Base-by-base conservation (phyloP, 2,113 vertebrate species). In the Enhydra lutris region DNA sequence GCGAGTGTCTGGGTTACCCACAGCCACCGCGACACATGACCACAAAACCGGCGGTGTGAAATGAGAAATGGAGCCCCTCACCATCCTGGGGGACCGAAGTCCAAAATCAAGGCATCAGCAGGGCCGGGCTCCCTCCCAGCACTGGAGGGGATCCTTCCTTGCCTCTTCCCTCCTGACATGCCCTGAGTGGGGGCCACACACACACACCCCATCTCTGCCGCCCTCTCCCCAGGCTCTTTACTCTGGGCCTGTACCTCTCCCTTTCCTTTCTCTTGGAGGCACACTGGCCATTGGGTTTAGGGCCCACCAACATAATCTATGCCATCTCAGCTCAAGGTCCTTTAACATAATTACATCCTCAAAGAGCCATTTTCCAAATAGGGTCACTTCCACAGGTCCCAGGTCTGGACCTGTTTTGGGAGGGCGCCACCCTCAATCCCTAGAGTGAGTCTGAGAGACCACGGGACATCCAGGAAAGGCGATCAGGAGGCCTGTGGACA, bases 11-110 rank as follows among this genome's bases (percentile, higher is more conserved):
- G 23, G 23, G 39, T 76, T 47, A 36, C 31, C 71, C 3, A 29
- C 2, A 31, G 57, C 23, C 7, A 15, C 57, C 4, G 0, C 20
- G 8, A 65, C 57, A 8, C 34, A 4, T 4, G 15, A 9, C 4
- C 10, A 29, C 45, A 31, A 24, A 13, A 15, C 29, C 4, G 15
- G 24, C 17, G 26, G 47, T 47, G 0, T 5, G 1, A 73, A 18
- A 42, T 7, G 13, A 67, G 45, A 67, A 52, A 31, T 34, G 4
- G 47, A 55, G 23, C 52, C n/a, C 61, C 76, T 69, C n/a, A 6
- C 7, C 0, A 7, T 1, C 24, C 26, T 45, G 31, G 47, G 36
- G n/a, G 47, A 24, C 0, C 0, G 3, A 67, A 34, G 34, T 55
- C 74, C 10, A 24, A 65, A 18, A 17, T 39, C 24, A 3, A 34